Base-by-base conservation (phyloP, 1,140 invertebrate species). In the Lasaia peninsularis region DNA sequence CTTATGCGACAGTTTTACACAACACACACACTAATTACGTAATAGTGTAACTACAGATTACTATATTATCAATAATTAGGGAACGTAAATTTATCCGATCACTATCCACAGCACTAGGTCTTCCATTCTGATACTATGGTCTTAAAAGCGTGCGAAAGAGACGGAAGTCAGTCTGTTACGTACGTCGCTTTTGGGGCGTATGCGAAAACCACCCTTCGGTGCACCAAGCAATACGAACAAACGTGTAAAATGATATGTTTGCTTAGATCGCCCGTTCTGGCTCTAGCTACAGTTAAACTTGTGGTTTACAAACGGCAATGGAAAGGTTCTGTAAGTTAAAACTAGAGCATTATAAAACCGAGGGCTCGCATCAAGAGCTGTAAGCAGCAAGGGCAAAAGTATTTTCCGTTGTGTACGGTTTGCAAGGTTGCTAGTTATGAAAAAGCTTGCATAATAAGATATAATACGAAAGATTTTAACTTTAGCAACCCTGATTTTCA, bases 181-280 rank as follows among this genome's bases (percentile, higher is more conserved):
- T 49, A 55, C 53, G 51, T 67, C 69, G 54, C 58, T 69, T 75
- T 71, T 58, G 69, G 72, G 75, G 78, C 81, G 78, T 73, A 62
- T 60, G 69, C 70, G 24, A 31, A 44, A 56, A 31, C 48, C 60
- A 28, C 28, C 33, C 49, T 35, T 40, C 24, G 32, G 28, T 52
- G 33, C 48, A 60, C 49, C 24, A 28, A 28, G 40, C 40, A 8
- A 18, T 20, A 44, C 10, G 52, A 53, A 10, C 58, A 44, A 49
- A 32, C 52, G 40, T 14, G n/a, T 31, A 20, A 12, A 20, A 44
- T 4, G 9, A 16, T 20, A 20, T 10, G 10, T 20, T 10, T 4
- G 18, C 10, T 1, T 48, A 48, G 9, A 48, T 48, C 18, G 18
- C 18, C 6, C 3, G 40, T 20, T 48, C 9, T 48, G 18, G 10